Percentiles rank a stretch among this genome's conserved stretches.
Conservation (phyloP, 2,113 vertebrate genomes). For the Scolopax mira region DNA sequence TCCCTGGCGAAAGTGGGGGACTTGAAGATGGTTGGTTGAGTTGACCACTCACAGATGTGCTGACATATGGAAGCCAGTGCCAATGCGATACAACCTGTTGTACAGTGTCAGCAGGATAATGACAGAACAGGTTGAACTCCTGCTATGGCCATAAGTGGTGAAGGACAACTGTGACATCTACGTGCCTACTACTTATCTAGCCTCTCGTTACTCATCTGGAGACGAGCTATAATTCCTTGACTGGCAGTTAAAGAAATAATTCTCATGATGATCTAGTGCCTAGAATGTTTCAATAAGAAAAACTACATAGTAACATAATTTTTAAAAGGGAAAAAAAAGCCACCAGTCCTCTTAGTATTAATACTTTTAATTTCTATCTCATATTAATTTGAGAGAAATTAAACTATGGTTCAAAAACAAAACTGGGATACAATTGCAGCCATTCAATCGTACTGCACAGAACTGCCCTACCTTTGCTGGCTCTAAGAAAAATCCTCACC, state of each 20-base stretch:
- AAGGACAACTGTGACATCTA: conserved; percentile 70
- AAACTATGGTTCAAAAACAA: background rate
- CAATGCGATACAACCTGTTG: conserved; percentile 86
- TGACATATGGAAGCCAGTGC: conserved; percentile 84
- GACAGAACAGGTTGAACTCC: conserved; percentile 78
- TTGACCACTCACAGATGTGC: conserved; percentile 83
- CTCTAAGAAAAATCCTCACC: background rate
- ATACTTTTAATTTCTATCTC: background rate
- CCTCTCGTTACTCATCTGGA: background rate
- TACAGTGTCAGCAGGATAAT: conserved; percentile 78
- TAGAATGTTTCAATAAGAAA: background rate
- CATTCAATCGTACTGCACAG: background rate
- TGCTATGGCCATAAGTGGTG: conserved; percentile 66
- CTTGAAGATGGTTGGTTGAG: conserved; percentile 74
- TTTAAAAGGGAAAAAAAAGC: background rate
- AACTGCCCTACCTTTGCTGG: background rate
- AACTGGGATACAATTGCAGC: background rate
- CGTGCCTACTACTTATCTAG: background rate
- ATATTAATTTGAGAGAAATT: background rate
- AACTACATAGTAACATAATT: background rate
- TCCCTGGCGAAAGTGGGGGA: conserved; percentile 71
- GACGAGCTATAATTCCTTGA: background rate
- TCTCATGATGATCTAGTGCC: background rate
- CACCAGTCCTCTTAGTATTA: background rate
- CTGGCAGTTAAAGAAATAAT: background rate